These are phyloP conservation scores for Taurulus bubalis DNA, from an alignment of 2,113 vertebrate species.

Conservation along the genomic window DNA sequence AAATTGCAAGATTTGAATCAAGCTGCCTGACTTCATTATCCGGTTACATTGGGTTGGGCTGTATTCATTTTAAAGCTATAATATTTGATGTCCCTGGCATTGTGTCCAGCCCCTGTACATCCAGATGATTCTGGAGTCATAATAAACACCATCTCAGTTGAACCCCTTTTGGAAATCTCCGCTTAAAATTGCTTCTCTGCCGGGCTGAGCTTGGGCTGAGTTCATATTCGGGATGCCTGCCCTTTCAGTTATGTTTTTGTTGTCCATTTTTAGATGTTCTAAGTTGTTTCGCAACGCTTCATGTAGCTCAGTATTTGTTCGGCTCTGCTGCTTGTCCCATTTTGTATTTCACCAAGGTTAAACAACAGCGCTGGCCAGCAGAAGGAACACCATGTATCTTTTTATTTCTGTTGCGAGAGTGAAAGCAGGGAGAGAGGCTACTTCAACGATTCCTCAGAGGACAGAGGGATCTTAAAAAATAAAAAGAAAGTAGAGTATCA, in stretches of 20 bases:
- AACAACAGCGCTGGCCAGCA: conserved; percentile 68
- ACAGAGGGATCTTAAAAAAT: conserved; percentile 29
- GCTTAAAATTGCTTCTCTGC: conserved; percentile 47
- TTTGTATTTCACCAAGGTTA: conserved; percentile 78
- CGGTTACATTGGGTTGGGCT: background rate
- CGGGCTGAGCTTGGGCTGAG: conserved; percentile 35
- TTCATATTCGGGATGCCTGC: conserved; percentile 54
- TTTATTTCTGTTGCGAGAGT: conserved; percentile 71
- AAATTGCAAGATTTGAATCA: background rate
- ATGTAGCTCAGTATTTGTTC: conserved; percentile 73
- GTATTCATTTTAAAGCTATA: conserved; percentile 10
- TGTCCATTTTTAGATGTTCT: conserved; percentile 73
- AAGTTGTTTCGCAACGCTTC: conserved; percentile 70
- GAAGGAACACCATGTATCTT: conserved; percentile 71
- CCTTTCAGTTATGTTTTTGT: conserved; percentile 64
- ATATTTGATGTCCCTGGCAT: conserved; percentile 10
- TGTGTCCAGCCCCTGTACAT: conserved; percentile 4
- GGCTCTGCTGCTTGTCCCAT: conserved; percentile 76
- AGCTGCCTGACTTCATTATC: conserved; percentile 7
- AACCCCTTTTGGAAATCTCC: conserved; percentile 61
- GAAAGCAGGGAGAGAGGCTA: conserved; percentile 66
- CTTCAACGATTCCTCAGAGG: conserved; percentile 70
- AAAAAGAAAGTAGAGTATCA: conserved; percentile 55
- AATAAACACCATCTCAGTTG: conserved; percentile 43
- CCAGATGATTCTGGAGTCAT: conserved; percentile 41